Base-by-base conservation (phyloP, 2,113 vertebrate genomes). In the Pogonocichla stellata region DNA sequence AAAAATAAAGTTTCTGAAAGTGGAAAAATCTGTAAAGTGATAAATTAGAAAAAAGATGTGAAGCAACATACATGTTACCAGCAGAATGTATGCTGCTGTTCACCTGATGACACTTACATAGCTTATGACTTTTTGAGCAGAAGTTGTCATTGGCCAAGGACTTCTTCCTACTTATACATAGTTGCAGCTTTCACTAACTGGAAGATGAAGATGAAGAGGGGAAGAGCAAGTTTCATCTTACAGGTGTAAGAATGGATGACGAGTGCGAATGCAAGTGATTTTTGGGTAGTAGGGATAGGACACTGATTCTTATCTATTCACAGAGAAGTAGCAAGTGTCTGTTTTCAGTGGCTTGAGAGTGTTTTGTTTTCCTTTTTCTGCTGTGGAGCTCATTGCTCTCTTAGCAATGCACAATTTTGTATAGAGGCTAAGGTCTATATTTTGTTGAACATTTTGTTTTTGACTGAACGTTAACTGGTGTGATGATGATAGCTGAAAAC, bases 401-500 rank as follows among this genome's bases (percentile, higher is more conserved):
- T 16, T 56, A 48, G 12, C 36, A 57, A 0, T 36, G 51, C 14
- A 34, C 19, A 57, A 17, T 72, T 92, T 79, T 67, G 4, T 54
- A 6, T 19, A 50, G 45, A 36, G 62, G 38, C 58, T 29, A 42
- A 66, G 34, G 67, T 48, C 54, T 92, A 28, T 48, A n/a, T 47
- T 78, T 29, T 73, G 34, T 31, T 80, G 38, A 77, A 65, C 25
- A 3, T 14, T 38, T n/a, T 57, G 20, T 23, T 71, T 84, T 56
- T 54, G 4, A n/a, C 20, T 70, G 23, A 57, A 89, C 13, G 18
- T 80, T 48, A 79, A 19, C 10, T 1, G 1, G 1, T 0, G 0
- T 25, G 38, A 77, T 77, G 31, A 14, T 34, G 47, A 1, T 43
- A 73, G 42, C 70, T 87, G 53, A 80, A 77, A 77, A 51, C 38